Evolutionary conservation across 2,113 vertebrate species (phyloP), one percentile per base, ranked within the genome.

Genomic region (Nicator chloris): DNA sequence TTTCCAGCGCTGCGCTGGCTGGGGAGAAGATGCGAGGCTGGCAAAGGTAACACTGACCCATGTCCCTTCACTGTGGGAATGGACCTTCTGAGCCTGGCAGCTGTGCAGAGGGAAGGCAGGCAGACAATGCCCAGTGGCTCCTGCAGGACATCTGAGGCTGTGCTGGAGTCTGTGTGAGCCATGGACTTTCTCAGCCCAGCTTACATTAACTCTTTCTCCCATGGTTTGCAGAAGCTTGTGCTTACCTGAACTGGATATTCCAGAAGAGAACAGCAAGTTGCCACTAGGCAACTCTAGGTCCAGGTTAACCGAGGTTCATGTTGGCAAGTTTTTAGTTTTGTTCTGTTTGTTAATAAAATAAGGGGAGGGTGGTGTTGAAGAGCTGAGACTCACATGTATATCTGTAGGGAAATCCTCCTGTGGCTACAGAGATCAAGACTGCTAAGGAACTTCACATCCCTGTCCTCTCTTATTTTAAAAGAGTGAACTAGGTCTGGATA

Each of bases 1-100:
- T 24, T 28, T 21, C 24, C 35, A 45, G 44, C 2, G 64, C 83
- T 44, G n/a, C 0, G 0, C 42, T 37, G 57, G 9, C 24, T 4
- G 16, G 10, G 28, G n/a, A 70, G 42, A 31, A 18, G 66, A 28
- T 3, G 39, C 24, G 13, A 28, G 60, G 45, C 3, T 82, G 72
- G 82, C n/a, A 56, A 69, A 93, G 82, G 35, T 47, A 16, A 77
- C 54, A 19, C 57, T 33, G 61, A 24, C 54, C 54, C 45, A 21
- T 7, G 27, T 47, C 44, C 50, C 54, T 39, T 30, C 44, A 30
- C 80, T 44, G 49, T 64, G 84, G 75, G 68, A 86, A 86, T 0
- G 1, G 57, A 68, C 44, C 56, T 68, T 50, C 47, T 35, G 80
- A 65, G 63, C 49, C 37, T 39, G 66, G 30, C 81, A 80, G 45